Percentiles rank a stretch among this genome's conserved stretches.
These are phyloP conservation scores for Drosophila grimshawi DNA, from an alignment of 1,140 invertebrate genomes.

Conservation along the genomic window DNA sequence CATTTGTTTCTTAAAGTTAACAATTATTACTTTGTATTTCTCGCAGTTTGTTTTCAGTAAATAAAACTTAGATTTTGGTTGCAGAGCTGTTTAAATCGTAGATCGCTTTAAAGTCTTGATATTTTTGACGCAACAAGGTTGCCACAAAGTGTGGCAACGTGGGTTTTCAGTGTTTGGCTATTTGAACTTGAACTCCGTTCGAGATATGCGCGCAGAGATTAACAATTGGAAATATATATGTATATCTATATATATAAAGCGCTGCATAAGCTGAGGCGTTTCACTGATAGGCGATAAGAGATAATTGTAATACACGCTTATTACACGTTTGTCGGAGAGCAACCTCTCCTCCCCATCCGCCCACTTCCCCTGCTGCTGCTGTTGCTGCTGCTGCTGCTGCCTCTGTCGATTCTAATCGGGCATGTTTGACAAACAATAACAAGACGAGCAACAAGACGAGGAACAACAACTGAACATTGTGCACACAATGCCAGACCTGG, in stretches of 20 bases:
- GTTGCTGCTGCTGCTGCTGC: too few species aligned
- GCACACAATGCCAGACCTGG: conserved; percentile 34
- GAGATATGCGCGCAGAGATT: conserved; percentile 45
- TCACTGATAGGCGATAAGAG: conserved; percentile 50
- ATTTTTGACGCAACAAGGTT: not conserved
- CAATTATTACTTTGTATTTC: too few species aligned
- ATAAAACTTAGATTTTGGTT: too few species aligned
- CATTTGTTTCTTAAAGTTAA: too few species aligned
- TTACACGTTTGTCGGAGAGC: conserved; percentile 19
- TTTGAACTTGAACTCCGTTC: conserved; percentile 61
- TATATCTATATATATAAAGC: conserved; percentile 35
- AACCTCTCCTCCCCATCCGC: too few species aligned
- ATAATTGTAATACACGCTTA: conserved; percentile 39
- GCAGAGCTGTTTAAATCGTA: too few species aligned
- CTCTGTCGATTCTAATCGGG: conserved; percentile 4
- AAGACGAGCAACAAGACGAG: conserved; percentile 49
- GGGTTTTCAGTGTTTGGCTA: too few species aligned
- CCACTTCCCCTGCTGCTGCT: too few species aligned
- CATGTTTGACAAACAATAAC: conserved; percentile 64
- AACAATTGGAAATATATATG: not conserved
- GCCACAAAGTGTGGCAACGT: not conserved
- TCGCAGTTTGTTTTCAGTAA: too few species aligned
- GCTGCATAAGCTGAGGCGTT: conserved; percentile 70
- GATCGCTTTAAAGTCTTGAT: too few species aligned
- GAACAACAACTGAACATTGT: conserved; percentile 47